A percentile compares a stretch with the other conserved stretches of the same genome.
phyloP scores from a whole-genome alignment of 2,888 invertebrate species.

The Quadriops clusia region DNA sequence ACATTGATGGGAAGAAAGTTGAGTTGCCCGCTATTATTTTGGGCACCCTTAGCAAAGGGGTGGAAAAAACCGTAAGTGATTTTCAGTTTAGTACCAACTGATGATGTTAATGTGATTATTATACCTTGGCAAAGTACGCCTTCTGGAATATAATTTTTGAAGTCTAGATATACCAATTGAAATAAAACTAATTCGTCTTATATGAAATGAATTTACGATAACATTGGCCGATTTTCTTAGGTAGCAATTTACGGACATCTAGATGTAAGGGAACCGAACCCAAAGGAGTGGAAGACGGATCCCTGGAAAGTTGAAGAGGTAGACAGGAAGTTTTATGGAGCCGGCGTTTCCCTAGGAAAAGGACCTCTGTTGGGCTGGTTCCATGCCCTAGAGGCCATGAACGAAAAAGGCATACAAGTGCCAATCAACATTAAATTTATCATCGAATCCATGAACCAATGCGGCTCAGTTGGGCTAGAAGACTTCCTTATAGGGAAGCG shows the following conservation, averaged over 20 bases:
- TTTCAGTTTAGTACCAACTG: too few species aligned
- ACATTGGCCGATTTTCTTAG: slow-evolving; percentile 16
- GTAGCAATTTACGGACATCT: slow-evolving; percentile 33
- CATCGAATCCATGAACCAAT: slow-evolving; percentile 35
- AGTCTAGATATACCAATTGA: background rate
- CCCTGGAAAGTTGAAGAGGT: slow-evolving; percentile 33
- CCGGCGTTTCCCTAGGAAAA: slow-evolving; percentile 36
- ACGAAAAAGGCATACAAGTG: slow-evolving; percentile 26
- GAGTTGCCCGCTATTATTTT: slow-evolving; percentile 33
- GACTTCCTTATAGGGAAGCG: slow-evolving; percentile 28
- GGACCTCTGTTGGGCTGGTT: slow-evolving; percentile 36
- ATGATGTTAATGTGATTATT: too few species aligned
- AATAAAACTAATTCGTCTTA: slow-evolving; percentile 1
- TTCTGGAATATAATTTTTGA: too few species aligned
- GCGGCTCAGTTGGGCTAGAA: slow-evolving; percentile 31
- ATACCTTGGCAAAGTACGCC: too few species aligned
- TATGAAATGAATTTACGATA: background rate
- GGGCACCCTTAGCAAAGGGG: slow-evolving; percentile 27
- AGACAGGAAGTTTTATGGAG: slow-evolving; percentile 32
- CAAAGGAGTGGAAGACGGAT: slow-evolving; percentile 31
- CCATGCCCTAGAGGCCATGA: slow-evolving; percentile 33
- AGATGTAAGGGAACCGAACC: slow-evolving; percentile 33
- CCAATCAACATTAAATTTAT: slow-evolving; percentile 39
- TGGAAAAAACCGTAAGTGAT: slow-evolving; percentile 33
- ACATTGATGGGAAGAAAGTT: slow-evolving; percentile 27